Percentiles rank a stretch among this genome's conserved stretches.
Evolutionary conservation across 2,113 vertebrate genomes (phyloP).

Genomic region (Antechinus flavipes): DNA sequence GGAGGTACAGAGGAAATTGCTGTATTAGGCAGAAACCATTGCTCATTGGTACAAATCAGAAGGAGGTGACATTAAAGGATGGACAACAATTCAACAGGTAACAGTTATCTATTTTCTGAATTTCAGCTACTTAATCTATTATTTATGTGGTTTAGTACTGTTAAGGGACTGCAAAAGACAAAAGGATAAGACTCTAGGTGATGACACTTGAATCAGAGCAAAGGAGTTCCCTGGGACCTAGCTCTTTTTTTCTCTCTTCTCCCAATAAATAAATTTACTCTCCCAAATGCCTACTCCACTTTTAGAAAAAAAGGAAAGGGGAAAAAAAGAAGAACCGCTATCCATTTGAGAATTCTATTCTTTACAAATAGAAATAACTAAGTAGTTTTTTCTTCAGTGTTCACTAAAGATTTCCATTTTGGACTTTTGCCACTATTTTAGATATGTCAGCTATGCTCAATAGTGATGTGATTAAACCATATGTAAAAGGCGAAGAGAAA

Average conservation of each 20-base stretch:
- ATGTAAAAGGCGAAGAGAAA: neutral
- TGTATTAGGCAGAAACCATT: neutral
- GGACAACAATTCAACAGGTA: neutral
- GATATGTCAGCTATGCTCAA: neutral
- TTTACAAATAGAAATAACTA: neutral
- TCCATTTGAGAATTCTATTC: neutral
- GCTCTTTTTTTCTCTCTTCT: neutral
- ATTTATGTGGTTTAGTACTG: neutral
- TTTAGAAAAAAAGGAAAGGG: neutral
- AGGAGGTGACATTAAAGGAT: neutral
- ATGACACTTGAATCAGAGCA: neutral
- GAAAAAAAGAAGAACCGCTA: neutral
- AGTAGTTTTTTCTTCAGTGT: slow-evolving; percentile 7
- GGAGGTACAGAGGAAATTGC: neutral
- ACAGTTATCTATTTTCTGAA: neutral
- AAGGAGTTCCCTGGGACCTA: too few species aligned
- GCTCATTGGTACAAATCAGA: neutral
- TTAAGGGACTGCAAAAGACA: neutral
- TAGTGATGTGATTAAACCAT: neutral
- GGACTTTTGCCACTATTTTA: neutral
- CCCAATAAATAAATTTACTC: neutral
- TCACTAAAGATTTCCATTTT: neutral
- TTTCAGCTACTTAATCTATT: neutral
- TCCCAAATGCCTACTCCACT: neutral
- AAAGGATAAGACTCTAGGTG: neutral